Evolutionary conservation across 2,888 invertebrate species (phyloP), one percentile per base, ranked within the genome.

Genomic region (Hesperia comma): DNA sequence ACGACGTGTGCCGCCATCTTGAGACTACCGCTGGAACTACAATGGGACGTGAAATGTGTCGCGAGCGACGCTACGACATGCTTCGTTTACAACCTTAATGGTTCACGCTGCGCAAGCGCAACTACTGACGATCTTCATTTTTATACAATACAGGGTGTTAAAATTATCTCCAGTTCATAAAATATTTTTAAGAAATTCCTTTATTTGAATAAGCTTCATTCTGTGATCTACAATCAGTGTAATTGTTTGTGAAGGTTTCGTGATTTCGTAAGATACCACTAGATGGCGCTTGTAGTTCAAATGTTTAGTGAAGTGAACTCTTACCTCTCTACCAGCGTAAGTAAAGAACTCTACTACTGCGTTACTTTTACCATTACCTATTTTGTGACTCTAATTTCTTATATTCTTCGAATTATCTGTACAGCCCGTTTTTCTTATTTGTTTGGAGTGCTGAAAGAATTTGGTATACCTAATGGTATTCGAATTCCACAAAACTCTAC

Each of bases 1-100:
- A 86, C 51, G 61, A 82, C 75, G 66, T 75, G 82, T 83, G 81
- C 72, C 83, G 90, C 90, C 92, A 92, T 92, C 92, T 92, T 75
- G 81, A 76, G 73, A 71, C 68, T 71, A 69, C 68, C 43, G 46
- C 26, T 17, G 58, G 73, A 75, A 92, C 86, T 86, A 87, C 76
- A 75, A 72, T 74, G 83, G 76, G 69, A 70, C 67, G 69, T 55
- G 69, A 63, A 46, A 32, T 41, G 51, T 33, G 51, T 67, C 66
- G 69, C 63, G 1, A 33, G n/a, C 33, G 33, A 33, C 33, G n/a
- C 46, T 62, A 43, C 40, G 75, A 72, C 71, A 88, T 81, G 91
- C 78, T 86, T 86, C 83, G 88, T 67, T 87, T 85, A 76, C 67
- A 72, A 66, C 55, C 21, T 68, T 89, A 90, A 92, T 86, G 75